Conservation (phyloP, 2,888 invertebrate species). For the Leptinotarsa rubiginosa region DNA sequence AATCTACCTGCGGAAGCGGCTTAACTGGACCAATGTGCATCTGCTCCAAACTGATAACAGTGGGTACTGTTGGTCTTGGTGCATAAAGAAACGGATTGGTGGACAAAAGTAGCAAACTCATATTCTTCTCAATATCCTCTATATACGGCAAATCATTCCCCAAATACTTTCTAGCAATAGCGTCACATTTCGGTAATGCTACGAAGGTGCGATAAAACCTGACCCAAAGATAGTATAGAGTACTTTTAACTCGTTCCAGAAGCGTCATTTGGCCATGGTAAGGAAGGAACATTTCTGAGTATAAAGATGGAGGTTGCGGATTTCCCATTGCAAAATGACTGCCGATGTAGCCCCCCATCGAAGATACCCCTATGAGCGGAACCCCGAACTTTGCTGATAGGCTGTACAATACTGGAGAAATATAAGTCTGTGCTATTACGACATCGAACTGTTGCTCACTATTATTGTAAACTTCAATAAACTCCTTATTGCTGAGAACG, state of each 20-base stretch:
- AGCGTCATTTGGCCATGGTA: slow-evolving; percentile 60
- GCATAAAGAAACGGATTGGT: slow-evolving; percentile 58
- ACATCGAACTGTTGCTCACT: slow-evolving; percentile 52
- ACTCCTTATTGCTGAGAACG: slow-evolving; percentile 49
- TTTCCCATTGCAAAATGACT: slow-evolving; percentile 55
- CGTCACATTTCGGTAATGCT: slow-evolving; percentile 54
- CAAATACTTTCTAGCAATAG: slow-evolving; percentile 57
- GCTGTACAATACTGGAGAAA: slow-evolving; percentile 52
- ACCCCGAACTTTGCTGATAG: slow-evolving; percentile 49
- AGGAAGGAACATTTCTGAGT: slow-evolving; percentile 56
- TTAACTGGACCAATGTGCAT: slow-evolving; percentile 57
- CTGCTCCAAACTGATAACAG: slow-evolving; percentile 56
- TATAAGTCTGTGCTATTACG: slow-evolving; percentile 54
- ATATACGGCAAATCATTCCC: slow-evolving; percentile 59
- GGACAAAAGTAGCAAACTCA: slow-evolving; percentile 59
- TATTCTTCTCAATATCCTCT: slow-evolving; percentile 57
- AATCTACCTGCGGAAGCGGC: slow-evolving; percentile 54
- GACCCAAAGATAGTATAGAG: slow-evolving; percentile 53
- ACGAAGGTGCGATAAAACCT: slow-evolving; percentile 50
- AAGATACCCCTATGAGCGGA: slow-evolving; percentile 53
- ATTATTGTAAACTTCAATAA: slow-evolving; percentile 51
- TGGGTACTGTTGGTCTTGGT: slow-evolving; percentile 58
- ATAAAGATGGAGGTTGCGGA: slow-evolving; percentile 52
- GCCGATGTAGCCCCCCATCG: slow-evolving; percentile 53
- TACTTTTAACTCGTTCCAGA: slow-evolving; percentile 60